phyloP scores from a whole-genome alignment of 2,797 vertebrate genomes.

The Garrulus glandarius region DNA sequence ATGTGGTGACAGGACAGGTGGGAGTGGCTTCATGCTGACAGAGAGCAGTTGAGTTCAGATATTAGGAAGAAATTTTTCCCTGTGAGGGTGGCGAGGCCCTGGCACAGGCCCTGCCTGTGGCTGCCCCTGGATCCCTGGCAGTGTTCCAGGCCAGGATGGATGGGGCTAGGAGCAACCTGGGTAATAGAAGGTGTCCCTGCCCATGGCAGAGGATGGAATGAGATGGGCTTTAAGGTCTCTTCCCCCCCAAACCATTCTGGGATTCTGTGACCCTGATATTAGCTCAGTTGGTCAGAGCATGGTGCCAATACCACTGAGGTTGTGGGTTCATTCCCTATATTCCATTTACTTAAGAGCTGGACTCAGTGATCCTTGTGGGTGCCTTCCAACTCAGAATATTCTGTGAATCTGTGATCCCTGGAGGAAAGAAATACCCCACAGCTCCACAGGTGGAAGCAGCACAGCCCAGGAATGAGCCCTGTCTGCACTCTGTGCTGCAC shows the following conservation, averaged over 20 bases:
- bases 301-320: not conserved
- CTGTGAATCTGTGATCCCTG: not conserved
- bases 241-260: not conserved
- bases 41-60: not conserved
- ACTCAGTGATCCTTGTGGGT: not conserved
- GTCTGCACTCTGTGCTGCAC: fast-evolving
- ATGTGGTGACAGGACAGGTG: not conserved
- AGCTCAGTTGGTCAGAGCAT: not conserved
- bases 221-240: not conserved
- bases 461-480: not conserved
- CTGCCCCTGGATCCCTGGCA: not conserved
- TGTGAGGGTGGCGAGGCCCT: not conserved
- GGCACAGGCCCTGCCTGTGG: not conserved
- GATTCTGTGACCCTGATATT: not conserved
- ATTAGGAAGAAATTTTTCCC: not conserved
- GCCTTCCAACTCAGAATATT: too few species aligned
- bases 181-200: not conserved
- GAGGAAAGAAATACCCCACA: not conserved
- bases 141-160: not conserved
- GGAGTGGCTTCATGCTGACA: not conserved
- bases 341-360: not conserved
- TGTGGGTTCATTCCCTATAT: not conserved
- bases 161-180: not conserved
- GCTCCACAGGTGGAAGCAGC: not conserved
- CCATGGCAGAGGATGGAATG: not conserved